Evolutionary conservation across 2,888 invertebrate species (phyloP), one percentile per base, ranked within the genome.

Genomic region (Stramonita haemastoma): DNA sequence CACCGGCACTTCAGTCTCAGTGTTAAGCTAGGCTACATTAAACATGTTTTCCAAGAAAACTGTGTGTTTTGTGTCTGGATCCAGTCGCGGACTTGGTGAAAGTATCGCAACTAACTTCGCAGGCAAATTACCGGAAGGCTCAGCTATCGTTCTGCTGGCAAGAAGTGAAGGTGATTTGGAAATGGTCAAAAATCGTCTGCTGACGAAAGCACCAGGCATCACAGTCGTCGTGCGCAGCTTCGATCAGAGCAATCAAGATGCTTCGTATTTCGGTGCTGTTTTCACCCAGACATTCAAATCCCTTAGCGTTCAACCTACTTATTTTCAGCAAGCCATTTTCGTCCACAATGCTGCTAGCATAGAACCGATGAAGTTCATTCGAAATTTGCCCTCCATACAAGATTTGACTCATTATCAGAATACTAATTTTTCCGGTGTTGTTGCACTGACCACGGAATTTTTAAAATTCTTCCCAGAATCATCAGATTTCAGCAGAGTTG

Each of bases 311-410:
- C 81, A 86, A 29, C 32, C 90, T 6, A n/a, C 34, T 8, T 92
- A 93, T 79, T 98, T 97, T 94, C 97, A 97, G 77, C 97, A 97
- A 81, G 97, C 97, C 8, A 95, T 98, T 8, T 97, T 99, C 86
- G 97, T 99, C 92, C 99, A 99, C 95, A 99, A 99, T 96, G 98
- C 98, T 11, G 99, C 98, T 0, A 97, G 98, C 0, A 95, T 98
- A 36, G 98, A 98, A 22, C 97, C 97, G 94, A 95, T 97, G 0
- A 97, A 97, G 92, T 96, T 96, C 89, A 97, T 97, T 0, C 96
- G 96, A 32, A 97, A 97, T 73, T 96, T 98, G 95, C 97, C 97
- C 0, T 97, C 98, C 95, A 95, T 97, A 0, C 95, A 96, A 0
- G 96, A 96, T 86, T 97, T 98, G 97, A 96, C 97, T 89, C 95